Percentiles rank a stretch among this genome's conserved stretches.
phyloP scores from a whole-genome alignment of 37 sponge, comb jelly and placozoan species.

The Axinella damicornis region DNA sequence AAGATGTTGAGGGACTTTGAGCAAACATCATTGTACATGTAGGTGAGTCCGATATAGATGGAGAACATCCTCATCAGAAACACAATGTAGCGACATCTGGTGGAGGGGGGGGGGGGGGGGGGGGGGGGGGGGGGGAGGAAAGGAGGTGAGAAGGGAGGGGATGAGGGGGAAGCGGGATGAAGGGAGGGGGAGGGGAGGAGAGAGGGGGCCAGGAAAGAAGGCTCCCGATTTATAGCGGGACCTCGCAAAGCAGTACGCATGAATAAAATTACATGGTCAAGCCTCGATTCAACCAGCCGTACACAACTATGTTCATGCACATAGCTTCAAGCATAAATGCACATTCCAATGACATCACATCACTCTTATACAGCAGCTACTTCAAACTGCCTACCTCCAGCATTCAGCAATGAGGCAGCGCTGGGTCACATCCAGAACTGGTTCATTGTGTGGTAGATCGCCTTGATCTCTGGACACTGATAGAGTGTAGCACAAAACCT shows the following conservation, averaged over 20 bases:
- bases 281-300: no score
- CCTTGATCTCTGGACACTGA: slow-evolving; percentile 98
- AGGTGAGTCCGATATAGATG: slow-evolving; percentile 97
- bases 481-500: slow-evolving; percentile 95
- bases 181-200: slow-evolving; percentile 1
- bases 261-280: no score
- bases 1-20: slow-evolving; percentile 97
- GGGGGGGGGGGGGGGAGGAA: not conserved
- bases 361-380: no score
- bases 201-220: not conserved
- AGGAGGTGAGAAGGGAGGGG: not conserved
- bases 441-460: slow-evolving; percentile 99
- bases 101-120: slow-evolving; percentile 70
- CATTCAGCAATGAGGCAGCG: slow-evolving; percentile 97
- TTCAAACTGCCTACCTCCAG: slow-evolving; percentile 84
- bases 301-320: no score
- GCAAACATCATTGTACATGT: slow-evolving; percentile 96
- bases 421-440: slow-evolving; percentile 96
- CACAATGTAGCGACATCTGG: slow-evolving; percentile 97
- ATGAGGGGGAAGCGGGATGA: not conserved
- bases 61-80: slow-evolving; percentile 98
- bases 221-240: no score
- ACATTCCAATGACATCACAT: no score
- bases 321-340: no score
- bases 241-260: no score